A percentile compares a stretch with the other conserved stretches of the same genome.
Conservation (phyloP, 2,888 invertebrate species). For the Bugula neritina region DNA sequence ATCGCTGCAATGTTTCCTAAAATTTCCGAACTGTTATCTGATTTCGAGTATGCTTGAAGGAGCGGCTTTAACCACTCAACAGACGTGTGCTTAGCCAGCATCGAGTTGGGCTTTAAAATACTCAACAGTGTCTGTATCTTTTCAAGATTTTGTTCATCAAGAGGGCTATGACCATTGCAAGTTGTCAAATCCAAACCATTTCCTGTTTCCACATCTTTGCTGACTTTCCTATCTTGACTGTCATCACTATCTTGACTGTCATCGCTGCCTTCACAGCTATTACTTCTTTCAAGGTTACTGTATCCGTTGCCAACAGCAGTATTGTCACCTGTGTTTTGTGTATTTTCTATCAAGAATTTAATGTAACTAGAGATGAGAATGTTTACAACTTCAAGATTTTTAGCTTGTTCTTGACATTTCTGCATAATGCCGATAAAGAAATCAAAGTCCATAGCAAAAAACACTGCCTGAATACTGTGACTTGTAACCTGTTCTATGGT, state of each 20-base stretch:
- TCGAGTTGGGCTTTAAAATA: neutral
- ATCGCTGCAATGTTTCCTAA: constrained; percentile 3
- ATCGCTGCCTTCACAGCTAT: neutral
- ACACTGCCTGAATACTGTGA: neutral
- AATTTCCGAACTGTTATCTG: neutral
- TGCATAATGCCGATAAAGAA: neutral
- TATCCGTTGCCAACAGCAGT: neutral
- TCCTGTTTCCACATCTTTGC: neutral
- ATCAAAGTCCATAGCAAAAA: constrained; percentile 9
- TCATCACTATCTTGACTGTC: neutral
- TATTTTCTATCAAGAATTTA: neutral
- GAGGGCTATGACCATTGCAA: neutral
- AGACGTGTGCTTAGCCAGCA: neutral
- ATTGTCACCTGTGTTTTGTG: neutral
- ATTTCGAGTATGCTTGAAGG: neutral
- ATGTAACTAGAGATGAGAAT: constrained; percentile 3
- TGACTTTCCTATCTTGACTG: too few relatives aligned
- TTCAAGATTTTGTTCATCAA: neutral
- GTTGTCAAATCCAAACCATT: neutral
- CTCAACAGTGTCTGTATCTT: neutral
- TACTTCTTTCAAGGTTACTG: too few relatives aligned
- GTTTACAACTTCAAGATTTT: neutral
- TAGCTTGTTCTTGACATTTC: neutral
- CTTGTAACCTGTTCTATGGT: neutral
- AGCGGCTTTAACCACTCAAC: constrained; percentile 13